A percentile compares a stretch with the other conserved stretches of the same genome.
Conservation (phyloP, 2,113 vertebrate genomes). For the Myiagra hebetior region DNA sequence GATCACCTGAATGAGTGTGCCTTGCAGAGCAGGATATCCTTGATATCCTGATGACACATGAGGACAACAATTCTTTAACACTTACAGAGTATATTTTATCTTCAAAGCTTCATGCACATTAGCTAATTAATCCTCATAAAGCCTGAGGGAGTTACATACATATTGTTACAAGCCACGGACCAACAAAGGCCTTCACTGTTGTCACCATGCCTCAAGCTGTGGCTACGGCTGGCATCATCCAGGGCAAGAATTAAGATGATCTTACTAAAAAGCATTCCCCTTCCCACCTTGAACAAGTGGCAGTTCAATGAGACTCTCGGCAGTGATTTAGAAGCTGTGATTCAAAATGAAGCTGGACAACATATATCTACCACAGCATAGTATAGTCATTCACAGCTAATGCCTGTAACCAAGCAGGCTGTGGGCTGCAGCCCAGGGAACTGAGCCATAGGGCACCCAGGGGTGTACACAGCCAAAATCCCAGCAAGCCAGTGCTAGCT, state of each 20-base stretch:
- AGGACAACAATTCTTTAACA: not conserved
- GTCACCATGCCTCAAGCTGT: not conserved
- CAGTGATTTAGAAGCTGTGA: not conserved
- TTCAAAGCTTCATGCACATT: not conserved
- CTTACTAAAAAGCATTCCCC: not conserved
- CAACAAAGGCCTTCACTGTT: not conserved
- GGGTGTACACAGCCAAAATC: not conserved
- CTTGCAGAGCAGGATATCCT: not conserved
- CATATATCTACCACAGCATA: not conserved
- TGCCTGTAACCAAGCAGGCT: not conserved
- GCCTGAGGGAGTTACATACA: not conserved
- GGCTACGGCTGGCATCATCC: not conserved
- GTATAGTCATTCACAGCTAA: not conserved
- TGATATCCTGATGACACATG: not conserved
- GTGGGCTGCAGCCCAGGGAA: not conserved
- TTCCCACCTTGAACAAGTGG: not conserved
- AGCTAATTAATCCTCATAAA: constrained; percentile 4
- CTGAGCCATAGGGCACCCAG: not conserved
- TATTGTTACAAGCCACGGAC: not conserved
- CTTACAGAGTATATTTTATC: not conserved
- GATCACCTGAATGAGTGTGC: not conserved
- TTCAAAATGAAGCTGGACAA: not conserved
- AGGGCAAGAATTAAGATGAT: not conserved
- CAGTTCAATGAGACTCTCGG: not conserved
- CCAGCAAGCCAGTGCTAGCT: not conserved